Evolutionary conservation across 2,113 vertebrate genomes (phyloP).

Genomic region (Burhinus oedicnemus): DNA sequence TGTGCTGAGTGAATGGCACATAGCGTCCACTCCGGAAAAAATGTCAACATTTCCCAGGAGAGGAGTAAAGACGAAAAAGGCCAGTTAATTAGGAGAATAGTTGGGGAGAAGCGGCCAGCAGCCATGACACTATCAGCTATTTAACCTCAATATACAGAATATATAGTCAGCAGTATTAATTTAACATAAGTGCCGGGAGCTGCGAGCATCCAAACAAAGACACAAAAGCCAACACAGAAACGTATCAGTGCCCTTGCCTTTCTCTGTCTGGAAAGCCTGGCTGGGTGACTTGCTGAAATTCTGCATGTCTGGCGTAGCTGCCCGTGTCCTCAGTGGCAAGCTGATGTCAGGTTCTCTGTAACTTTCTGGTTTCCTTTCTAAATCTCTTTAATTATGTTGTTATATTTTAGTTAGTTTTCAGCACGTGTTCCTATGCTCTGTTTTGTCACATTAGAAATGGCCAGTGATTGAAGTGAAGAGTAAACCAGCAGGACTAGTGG

Average conservation of each 20-base stretch:
- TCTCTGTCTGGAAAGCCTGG: neutral
- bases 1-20: neutral
- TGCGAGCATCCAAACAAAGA: neutral
- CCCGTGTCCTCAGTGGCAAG: neutral
- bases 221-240: neutral
- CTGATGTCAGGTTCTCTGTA: neutral
- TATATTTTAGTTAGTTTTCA: neutral
- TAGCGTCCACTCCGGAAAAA: neutral
- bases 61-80: neutral
- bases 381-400: neutral
- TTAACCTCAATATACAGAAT: neutral
- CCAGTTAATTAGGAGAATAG: neutral
- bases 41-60: neutral
- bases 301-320: neutral
- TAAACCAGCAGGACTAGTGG: neutral
- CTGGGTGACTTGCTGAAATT: constrained; percentile 9
- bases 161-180: neutral
- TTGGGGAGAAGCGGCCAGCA: neutral
- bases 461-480: neutral
- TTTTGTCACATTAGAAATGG: neutral
- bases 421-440: neutral
- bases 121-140: neutral
- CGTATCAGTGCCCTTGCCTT: neutral
- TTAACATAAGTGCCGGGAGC: rapidly evolving
- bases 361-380: neutral